Percentiles rank a stretch among this genome's conserved stretches.
Conservation (phyloP, 1,140 invertebrate species). For the Hypothenemus hampei region DNA sequence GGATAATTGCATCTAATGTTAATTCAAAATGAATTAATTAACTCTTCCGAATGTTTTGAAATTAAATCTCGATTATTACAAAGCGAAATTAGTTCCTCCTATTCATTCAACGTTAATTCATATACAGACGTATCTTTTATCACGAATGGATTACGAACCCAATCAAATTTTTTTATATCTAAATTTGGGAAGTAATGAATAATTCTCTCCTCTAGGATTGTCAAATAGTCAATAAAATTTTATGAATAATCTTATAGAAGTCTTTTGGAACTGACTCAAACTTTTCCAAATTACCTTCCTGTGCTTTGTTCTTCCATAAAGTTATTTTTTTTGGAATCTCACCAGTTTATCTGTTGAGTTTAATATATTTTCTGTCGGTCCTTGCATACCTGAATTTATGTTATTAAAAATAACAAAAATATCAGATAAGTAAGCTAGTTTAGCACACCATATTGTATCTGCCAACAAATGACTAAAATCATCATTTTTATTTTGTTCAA, state of each 20-base stretch:
- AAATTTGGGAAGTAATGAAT: no score
- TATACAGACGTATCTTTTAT: slow-evolving; percentile 9
- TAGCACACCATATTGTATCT: slow-evolving; percentile 28
- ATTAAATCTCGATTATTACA: slow-evolving; percentile 23
- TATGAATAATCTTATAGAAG: background rate
- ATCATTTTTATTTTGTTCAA: background rate
- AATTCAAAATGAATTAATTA: slow-evolving; percentile 26
- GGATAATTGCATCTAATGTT: slow-evolving; percentile 14
- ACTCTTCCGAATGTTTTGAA: slow-evolving; percentile 23
- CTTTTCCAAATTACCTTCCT: slow-evolving; percentile 24
- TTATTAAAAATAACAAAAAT: slow-evolving; percentile 20
- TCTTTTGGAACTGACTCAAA: slow-evolving; percentile 7
- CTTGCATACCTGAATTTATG: background rate
- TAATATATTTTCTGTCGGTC: slow-evolving; percentile 25
- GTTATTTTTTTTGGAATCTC: no score
- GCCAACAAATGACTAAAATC: slow-evolving; percentile 1
- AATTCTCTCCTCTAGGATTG: background rate
- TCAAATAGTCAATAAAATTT: background rate
- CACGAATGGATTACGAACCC: background rate
- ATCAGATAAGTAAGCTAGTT: slow-evolving; percentile 29
- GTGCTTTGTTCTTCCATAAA: no score
- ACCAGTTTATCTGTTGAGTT: slow-evolving; percentile 28
- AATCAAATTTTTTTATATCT: no score
- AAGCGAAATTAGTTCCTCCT: slow-evolving; percentile 12
- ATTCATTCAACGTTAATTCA: slow-evolving; percentile 26